Conservation (phyloP, 1,140 invertebrate species). For the Caenorhabditis briggsae region DNA sequence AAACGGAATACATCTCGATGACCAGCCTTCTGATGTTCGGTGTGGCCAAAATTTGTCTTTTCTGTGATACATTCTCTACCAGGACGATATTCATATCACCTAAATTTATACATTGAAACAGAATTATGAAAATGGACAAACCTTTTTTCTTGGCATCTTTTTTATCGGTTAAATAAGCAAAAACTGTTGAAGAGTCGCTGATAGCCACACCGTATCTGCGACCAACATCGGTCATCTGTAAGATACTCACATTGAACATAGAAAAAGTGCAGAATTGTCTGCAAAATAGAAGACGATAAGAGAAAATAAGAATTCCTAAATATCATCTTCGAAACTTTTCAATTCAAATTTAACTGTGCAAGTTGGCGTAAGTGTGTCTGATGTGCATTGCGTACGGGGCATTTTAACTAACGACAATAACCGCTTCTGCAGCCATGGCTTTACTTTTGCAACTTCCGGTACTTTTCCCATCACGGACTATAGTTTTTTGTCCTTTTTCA, state of each 20-base stretch:
- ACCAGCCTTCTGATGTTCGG: constrained; percentile 19
- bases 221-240: constrained; percentile 34
- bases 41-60: not conserved
- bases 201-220: constrained; percentile 6
- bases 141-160: not conserved
- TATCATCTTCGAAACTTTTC: not conserved
- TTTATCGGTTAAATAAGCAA: constrained; percentile 10
- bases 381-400: not conserved
- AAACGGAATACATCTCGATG: constrained; percentile 36
- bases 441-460: constrained; percentile 1
- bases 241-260: too few species aligned
- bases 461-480: not conserved
- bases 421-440: not conserved
- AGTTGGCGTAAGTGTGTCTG: not conserved
- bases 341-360: not conserved
- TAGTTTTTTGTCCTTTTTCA: too few species aligned
- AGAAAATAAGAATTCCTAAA: not conserved
- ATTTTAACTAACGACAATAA: constrained; percentile 10
- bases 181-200: constrained; percentile 12
- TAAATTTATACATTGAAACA: not conserved
- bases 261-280: too few species aligned
- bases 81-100: constrained; percentile 4
- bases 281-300: not conserved
- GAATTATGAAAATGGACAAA: not conserved
- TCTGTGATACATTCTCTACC: constrained; percentile 19